Conservation (phyloP, 2,797 vertebrate species). For the Synanceia verrucosa region DNA sequence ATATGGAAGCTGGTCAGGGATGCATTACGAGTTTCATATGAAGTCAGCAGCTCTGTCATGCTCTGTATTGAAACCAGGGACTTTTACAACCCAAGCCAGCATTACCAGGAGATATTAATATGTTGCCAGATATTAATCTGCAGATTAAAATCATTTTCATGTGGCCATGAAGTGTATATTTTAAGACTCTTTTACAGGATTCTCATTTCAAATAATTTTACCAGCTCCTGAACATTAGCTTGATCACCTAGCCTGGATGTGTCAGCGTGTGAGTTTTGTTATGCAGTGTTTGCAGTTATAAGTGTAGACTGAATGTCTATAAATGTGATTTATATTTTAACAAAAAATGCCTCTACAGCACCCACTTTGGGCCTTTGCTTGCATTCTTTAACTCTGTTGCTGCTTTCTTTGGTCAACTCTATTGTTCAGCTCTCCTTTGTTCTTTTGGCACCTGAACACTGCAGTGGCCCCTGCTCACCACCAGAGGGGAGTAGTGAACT, state of each 20-base stretch:
- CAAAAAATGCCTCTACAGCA: background rate
- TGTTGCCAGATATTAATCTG: background rate
- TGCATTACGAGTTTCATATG: background rate
- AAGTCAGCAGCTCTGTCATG: background rate
- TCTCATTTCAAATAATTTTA: background rate
- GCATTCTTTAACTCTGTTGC: background rate
- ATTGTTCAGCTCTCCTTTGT: conserved; percentile 58
- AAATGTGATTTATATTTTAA: background rate
- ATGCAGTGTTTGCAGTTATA: background rate
- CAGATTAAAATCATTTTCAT: background rate
- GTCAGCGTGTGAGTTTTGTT: background rate
- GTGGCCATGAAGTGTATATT: background rate
- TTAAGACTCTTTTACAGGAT: background rate
- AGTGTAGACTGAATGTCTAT: background rate
- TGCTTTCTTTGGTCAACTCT: conserved; percentile 3
- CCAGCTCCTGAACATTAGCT: background rate
- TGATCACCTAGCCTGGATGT: background rate
- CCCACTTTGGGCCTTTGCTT: background rate
- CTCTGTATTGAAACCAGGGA: background rate
- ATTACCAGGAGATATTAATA: background rate
- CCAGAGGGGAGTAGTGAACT: conserved; percentile 49
- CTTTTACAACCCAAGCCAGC: no score
- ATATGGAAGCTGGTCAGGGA: background rate
- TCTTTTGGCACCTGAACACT: conserved; percentile 1
- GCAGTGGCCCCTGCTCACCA: conserved; percentile 6